phyloP scores from a whole-genome alignment of 2,113 vertebrate species.

The Dromaius novaehollandiae region DNA sequence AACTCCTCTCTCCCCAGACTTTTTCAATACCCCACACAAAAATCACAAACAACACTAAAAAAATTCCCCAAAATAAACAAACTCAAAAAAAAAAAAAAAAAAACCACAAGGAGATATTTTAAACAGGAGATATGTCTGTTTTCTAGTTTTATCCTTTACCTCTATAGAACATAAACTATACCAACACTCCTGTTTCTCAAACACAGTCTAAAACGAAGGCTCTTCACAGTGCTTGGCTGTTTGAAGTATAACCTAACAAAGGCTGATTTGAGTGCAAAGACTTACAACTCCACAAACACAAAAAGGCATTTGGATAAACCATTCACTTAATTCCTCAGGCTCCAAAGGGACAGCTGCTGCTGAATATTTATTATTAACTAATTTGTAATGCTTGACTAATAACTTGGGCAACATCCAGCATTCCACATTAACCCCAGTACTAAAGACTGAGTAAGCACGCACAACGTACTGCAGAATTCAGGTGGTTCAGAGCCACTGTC shows the following conservation, averaged over 20 bases:
- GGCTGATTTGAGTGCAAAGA: neutral
- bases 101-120: neutral
- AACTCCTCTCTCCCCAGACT: neutral
- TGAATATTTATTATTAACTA: constrained; percentile 67
- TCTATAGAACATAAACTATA: neutral
- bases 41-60: neutral
- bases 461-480: neutral
- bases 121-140: neutral
- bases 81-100: neutral
- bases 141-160: neutral
- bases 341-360: constrained; percentile 54
- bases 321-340: constrained; percentile 4
- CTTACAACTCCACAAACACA: neutral
- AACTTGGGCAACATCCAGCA: constrained; percentile 52
- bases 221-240: neutral
- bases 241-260: neutral
- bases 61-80: neutral
- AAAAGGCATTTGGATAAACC: constrained; percentile 12
- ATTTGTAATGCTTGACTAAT: constrained; percentile 60
- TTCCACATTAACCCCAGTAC: neutral
- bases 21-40: neutral
- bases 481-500: neutral
- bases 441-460: neutral
- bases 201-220: neutral
- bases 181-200: neutral